Percentiles rank a stretch among this genome's conserved stretches.
Conservation (phyloP, 2,888 invertebrate genomes). For the Idaea biselata region DNA sequence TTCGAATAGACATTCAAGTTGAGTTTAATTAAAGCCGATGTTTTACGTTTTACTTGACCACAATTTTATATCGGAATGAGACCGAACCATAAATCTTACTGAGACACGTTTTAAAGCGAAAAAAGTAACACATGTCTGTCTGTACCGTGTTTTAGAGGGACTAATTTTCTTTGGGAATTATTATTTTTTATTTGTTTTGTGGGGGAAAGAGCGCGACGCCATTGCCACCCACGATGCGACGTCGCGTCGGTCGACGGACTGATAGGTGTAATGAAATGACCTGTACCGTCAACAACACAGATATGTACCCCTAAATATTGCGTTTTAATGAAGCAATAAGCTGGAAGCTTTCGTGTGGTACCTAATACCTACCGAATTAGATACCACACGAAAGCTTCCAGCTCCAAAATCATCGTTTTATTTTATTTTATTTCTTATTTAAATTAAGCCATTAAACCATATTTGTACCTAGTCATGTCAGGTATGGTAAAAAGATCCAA, state of each 20-base stretch:
- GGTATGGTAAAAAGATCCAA: slow-evolving; percentile 15
- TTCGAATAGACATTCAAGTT: slow-evolving; percentile 22
- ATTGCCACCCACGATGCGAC: slow-evolving; percentile 73
- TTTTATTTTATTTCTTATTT: neutral
- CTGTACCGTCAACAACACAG: slow-evolving; percentile 22
- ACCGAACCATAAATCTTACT: slow-evolving; percentile 71
- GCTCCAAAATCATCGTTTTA: neutral
- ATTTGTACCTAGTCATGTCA: neutral
- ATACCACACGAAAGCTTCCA: neutral
- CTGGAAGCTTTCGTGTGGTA: no score
- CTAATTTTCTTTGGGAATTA: slow-evolving; percentile 75
- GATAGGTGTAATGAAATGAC: slow-evolving; percentile 42
- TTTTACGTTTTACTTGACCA: slow-evolving; percentile 61
- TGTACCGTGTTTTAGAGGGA: slow-evolving; percentile 74
- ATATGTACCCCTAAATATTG: neutral
- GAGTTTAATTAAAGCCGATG: slow-evolving; percentile 52
- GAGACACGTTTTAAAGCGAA: slow-evolving; percentile 73
- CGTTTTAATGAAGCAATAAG: neutral
- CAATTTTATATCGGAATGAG: slow-evolving; percentile 62
- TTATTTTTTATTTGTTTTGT: slow-evolving; percentile 60
- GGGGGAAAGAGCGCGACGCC: slow-evolving; percentile 63
- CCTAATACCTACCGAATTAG: no score
- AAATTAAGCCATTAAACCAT: neutral
- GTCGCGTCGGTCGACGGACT: slow-evolving; percentile 39
- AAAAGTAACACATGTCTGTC: slow-evolving; percentile 80